phyloP scores from a whole-genome alignment of 2,113 vertebrate genomes.

The Oostethus manadensis region DNA sequence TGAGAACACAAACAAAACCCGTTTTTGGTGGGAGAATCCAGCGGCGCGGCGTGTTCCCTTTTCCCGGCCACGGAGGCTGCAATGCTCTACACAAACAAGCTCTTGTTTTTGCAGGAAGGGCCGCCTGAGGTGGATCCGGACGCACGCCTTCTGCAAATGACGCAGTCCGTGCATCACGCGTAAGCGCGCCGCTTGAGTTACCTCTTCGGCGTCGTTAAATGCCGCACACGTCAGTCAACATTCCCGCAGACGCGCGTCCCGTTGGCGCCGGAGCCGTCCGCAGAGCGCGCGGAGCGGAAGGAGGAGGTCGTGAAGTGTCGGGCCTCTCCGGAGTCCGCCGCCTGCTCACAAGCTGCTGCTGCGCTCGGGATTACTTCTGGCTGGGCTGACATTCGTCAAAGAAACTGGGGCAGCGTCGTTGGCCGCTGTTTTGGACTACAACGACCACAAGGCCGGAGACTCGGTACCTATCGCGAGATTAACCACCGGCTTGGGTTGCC shows the following conservation, averaged over 20 bases:
- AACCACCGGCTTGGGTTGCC: slow-evolving; percentile 45
- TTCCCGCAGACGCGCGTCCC: too few relatives aligned
- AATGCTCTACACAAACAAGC: background rate
- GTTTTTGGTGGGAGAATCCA: background rate
- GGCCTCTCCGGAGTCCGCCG: background rate
- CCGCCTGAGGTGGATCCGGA: background rate
- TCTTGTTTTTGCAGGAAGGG: background rate
- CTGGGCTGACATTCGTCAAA: slow-evolving; percentile 24
- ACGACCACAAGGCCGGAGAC: slow-evolving; percentile 17
- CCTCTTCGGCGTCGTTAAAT: too few relatives aligned
- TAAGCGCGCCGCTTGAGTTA: too few relatives aligned
- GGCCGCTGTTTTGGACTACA: slow-evolving; percentile 57
- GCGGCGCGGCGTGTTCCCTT: background rate
- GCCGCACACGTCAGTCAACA: too few relatives aligned
- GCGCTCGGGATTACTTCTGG: slow-evolving; percentile 28
- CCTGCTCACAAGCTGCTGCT: background rate
- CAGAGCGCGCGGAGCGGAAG: too few relatives aligned
- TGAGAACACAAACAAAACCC: background rate
- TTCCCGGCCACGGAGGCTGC: background rate
- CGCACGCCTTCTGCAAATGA: background rate
- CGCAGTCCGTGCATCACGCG: background rate
- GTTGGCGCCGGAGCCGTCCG: too few relatives aligned
- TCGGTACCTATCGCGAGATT: slow-evolving; percentile 43
- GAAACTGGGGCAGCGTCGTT: slow-evolving; percentile 27
- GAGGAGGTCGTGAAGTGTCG: background rate